Conservation (phyloP, 2,113 vertebrate species). For the Gnathonemus longibarbis region DNA sequence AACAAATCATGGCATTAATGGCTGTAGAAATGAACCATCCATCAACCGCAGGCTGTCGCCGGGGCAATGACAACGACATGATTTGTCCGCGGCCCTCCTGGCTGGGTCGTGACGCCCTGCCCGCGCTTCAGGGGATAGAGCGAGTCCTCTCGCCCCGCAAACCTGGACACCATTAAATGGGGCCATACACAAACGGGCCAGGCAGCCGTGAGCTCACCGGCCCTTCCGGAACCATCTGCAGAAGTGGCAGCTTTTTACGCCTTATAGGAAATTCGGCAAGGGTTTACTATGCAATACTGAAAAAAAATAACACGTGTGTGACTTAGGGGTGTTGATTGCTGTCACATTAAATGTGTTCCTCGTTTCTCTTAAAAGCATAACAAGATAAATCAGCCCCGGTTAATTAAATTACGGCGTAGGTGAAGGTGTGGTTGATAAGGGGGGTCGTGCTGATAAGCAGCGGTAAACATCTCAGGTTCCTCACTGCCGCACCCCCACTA, state of each 20-base stretch:
- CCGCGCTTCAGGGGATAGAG: constrained; percentile 22
- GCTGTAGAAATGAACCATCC: constrained; percentile 46
- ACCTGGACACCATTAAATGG: constrained; percentile 36
- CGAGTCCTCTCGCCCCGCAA: constrained; percentile 27
- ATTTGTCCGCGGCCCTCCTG: constrained; percentile 40
- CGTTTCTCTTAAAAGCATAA: constrained; percentile 21
- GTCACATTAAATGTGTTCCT: neutral
- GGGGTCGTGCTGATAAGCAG: constrained; percentile 29
- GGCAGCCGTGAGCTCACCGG: neutral
- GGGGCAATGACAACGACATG: constrained; percentile 38
- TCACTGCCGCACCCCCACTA: neutral
- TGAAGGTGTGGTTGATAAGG: constrained; percentile 31
- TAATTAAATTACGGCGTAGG: constrained; percentile 36
- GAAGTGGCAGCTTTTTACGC: neutral
- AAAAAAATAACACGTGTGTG: neutral
- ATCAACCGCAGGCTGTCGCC: constrained; percentile 36
- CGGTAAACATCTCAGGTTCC: constrained; percentile 28
- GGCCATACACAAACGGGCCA: neutral
- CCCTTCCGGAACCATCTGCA: neutral
- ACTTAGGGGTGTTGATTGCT: neutral
- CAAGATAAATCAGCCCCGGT: constrained; percentile 26
- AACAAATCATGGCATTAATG: constrained; percentile 51
- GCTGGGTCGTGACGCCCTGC: constrained; percentile 26
- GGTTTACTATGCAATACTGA: neutral
- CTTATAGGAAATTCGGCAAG: neutral